A percentile compares a stretch with the other conserved stretches of the same genome.
Evolutionary conservation across 2,113 vertebrate genomes (phyloP).

Genomic region (Chitala chitala): DNA sequence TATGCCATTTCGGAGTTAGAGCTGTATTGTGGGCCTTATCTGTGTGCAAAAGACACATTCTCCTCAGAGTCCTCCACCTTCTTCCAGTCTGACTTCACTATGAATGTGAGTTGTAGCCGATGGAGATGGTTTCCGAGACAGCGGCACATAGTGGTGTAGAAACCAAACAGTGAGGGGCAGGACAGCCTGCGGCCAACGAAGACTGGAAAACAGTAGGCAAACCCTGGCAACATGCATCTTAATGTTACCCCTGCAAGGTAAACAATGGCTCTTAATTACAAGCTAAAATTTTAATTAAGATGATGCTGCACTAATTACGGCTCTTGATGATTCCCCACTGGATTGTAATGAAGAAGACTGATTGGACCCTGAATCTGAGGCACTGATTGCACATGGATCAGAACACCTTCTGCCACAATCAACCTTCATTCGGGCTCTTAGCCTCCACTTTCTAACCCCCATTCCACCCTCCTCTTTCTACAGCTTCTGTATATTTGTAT

Average conservation of each 20-base stretch:
- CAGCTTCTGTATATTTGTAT: neutral
- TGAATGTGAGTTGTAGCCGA: too few relatives aligned
- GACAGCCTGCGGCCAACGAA: conserved; percentile 43
- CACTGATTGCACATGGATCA: conserved; percentile 73
- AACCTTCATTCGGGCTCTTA: conserved; percentile 43
- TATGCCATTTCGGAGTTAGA: neutral
- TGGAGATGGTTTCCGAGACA: neutral
- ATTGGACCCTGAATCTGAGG: conserved; percentile 70
- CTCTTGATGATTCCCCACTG: conserved; percentile 73
- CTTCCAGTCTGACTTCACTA: too few relatives aligned
- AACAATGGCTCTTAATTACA: conserved; percentile 88
- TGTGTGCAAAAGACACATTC: neutral
- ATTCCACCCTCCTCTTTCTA: neutral
- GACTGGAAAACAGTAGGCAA: conserved; percentile 50
- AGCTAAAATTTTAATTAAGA: conserved; percentile 90
- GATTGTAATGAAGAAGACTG: conserved; percentile 82
- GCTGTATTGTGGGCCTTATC: neutral
- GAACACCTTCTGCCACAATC: conserved; percentile 60
- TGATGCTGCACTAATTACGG: conserved; percentile 80
- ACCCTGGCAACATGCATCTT: conserved; percentile 66
- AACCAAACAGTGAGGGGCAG: neutral
- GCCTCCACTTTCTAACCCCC: neutral
- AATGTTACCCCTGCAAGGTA: conserved; percentile 77
- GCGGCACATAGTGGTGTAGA: neutral
- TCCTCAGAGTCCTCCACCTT: neutral